A percentile compares a stretch with the other conserved stretches of the same genome.
phyloP scores from a whole-genome alignment of 2,113 vertebrate species.

The Sander vitreus region DNA sequence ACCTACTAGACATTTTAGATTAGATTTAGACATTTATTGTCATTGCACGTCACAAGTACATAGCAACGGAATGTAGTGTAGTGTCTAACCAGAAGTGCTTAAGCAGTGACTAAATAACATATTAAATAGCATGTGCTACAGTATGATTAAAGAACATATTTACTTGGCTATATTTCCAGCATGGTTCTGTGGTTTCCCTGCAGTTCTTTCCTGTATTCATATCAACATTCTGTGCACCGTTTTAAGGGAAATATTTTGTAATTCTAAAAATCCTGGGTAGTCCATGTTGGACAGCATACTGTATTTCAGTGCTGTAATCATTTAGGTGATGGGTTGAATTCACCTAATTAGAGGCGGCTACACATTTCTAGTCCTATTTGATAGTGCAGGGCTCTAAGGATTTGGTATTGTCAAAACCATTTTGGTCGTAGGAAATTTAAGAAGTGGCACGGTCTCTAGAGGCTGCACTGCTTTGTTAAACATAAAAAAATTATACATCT shows the following conservation, averaged over 20 bases:
- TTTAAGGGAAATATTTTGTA: background rate
- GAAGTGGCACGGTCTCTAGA: background rate
- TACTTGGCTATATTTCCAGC: background rate
- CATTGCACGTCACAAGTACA: too few relatives aligned
- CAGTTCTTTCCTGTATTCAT: constrained; percentile 7
- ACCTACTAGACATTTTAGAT: too few relatives aligned
- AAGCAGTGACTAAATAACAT: too few relatives aligned
- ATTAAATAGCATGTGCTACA: too few relatives aligned
- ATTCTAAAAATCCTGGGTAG: background rate
- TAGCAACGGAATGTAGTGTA: too few relatives aligned
- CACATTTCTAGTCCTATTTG: background rate
- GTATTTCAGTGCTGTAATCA: background rate
- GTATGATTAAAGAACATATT: background rate
- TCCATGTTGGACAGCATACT: background rate
- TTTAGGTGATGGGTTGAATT: background rate
- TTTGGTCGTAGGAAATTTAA: background rate
- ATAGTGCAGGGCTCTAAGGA: background rate
- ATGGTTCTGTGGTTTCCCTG: background rate
- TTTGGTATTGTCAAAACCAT: background rate
- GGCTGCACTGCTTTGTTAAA: background rate
- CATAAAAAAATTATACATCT: background rate
- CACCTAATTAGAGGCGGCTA: background rate
- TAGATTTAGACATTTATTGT: too few relatives aligned
- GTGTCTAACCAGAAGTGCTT: too few relatives aligned
- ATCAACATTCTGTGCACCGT: background rate